Evolutionary conservation across 2,797 vertebrate species (phyloP).

Genomic region (Threskiornis aethiopicus): DNA sequence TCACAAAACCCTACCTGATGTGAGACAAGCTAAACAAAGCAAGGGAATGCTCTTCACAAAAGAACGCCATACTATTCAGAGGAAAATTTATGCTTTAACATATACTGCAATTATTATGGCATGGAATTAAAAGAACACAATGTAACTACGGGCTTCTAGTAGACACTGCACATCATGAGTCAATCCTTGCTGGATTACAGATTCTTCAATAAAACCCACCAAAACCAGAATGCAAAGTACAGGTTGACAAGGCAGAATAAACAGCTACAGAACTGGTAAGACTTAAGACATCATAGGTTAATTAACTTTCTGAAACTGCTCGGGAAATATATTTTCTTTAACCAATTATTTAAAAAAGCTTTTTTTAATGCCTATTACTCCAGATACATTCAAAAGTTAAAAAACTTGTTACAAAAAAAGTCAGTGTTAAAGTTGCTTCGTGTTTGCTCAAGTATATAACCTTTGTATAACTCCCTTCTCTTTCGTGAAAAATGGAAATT

Average conservation of each 20-base stretch:
- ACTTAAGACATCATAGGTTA: neutral
- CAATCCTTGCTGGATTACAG: neutral
- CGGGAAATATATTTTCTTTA: neutral
- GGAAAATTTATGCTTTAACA: neutral
- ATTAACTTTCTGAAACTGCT: neutral
- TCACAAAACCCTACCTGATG: neutral
- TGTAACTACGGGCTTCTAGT: neutral
- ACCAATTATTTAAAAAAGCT: neutral
- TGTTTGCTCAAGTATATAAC: neutral
- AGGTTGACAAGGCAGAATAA: neutral
- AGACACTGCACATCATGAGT: neutral
- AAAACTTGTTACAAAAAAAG: neutral
- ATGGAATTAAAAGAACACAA: neutral
- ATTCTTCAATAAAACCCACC: neutral
- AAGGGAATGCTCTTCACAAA: neutral
- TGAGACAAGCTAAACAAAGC: neutral
- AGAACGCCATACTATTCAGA: neutral
- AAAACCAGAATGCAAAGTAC: neutral
- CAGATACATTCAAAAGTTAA: neutral
- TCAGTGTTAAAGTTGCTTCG: neutral
- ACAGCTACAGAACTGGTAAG: neutral
- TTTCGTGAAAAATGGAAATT: neutral
- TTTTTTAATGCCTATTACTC: neutral
- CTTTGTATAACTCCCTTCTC: neutral
- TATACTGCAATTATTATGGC: neutral